Base-by-base conservation (phyloP, 2,797 vertebrate genomes). In the Naso thynnoides region DNA sequence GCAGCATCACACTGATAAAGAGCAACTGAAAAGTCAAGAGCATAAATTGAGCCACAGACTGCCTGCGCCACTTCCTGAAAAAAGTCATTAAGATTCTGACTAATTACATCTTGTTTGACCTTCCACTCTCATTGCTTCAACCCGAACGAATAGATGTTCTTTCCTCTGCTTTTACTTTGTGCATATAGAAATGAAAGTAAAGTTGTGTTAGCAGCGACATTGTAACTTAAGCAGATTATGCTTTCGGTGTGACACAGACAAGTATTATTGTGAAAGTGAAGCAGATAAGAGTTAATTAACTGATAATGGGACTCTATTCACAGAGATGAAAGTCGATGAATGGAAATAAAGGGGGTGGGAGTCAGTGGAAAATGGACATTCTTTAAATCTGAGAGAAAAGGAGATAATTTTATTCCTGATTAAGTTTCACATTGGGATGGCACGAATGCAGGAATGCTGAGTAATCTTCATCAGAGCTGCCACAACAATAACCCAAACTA, bases 251-350 rank as follows among this genome's bases (percentile, higher is more conserved):
- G 81, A 82, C 74, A 72, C 76, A 85, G 61, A 36, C 83, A 86
- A 79, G 82, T 78, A 76, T 86, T 90, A 82, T 87, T 84, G 60
- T 82, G 84, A 84, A 69, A 70, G 70, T 63, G 73, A 61, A 50
- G 79, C 77, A 83, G 90, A 92, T 92, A 88, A 86, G 77, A 90
- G 88, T 85, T 92, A 92, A 94, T 94, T 91, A 94, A 88, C 86
- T 90, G 88, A 92, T 91, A 91, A 89, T 90, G 81, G 36, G 68
- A 1, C 58, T 82, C 84, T 68, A 76, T 85, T 94, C 81, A 73
- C 44, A 5, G 47, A 83, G 59, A 91, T 81, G 82, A 82, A 89
- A 89, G 82, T 57, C 76, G n/a, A 66, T 67, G 78, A 85, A 80
- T 61, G 67, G 81, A 70, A 82, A 78, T 79, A 64, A 88, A 85